phyloP scores from a whole-genome alignment of 2,113 vertebrate species.

The Porphyrio hochstetteri region DNA sequence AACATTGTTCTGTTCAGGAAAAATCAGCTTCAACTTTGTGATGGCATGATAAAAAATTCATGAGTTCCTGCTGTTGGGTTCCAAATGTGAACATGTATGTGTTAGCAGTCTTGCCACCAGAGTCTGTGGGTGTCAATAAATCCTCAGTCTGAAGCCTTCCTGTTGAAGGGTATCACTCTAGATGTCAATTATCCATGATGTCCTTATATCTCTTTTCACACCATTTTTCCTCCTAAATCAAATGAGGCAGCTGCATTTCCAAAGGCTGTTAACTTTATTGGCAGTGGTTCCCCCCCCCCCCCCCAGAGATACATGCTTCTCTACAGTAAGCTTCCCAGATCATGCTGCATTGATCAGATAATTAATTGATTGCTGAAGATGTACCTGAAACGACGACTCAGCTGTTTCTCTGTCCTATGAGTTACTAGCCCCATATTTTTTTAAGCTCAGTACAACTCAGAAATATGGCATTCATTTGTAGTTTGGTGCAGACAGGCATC shows the following conservation, averaged over 20 bases:
- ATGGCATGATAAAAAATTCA: constrained; percentile 14
- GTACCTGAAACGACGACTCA: constrained; percentile 50
- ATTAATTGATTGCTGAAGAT: constrained; percentile 66
- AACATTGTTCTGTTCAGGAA: background rate
- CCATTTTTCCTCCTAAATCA: constrained; percentile 26
- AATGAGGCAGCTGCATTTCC: background rate
- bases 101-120: background rate
- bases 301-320: background rate
- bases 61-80: background rate
- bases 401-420: constrained; percentile 44
- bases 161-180: constrained; percentile 32
- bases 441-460: background rate
- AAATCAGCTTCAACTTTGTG: background rate
- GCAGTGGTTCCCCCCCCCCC: background rate
- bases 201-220: constrained; percentile 21
- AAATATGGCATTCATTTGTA: background rate
- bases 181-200: constrained; percentile 20
- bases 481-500: background rate
- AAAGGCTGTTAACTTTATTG: constrained; percentile 41
- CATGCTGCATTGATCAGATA: constrained; percentile 64
- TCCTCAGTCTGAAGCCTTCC: constrained; percentile 1
- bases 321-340: constrained; percentile 57
- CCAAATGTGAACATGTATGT: background rate
- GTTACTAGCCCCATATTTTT: background rate
- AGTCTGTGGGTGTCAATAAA: background rate